Base-by-base conservation (phyloP, 2,113 vertebrate genomes). In the Callocephalon fimbriatum region DNA sequence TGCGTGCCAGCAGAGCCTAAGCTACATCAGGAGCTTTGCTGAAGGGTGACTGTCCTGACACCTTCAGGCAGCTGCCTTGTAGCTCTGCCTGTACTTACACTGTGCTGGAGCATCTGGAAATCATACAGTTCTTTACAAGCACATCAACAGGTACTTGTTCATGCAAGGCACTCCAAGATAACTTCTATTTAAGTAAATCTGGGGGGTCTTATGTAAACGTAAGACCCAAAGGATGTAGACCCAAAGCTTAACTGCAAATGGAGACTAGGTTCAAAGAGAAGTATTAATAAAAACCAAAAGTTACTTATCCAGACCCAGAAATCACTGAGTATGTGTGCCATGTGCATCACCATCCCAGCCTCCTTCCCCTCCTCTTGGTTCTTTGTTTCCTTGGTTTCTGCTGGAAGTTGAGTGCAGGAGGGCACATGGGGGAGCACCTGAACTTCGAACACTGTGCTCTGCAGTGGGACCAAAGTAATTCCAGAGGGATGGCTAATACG, bases 281-380 rank as follows among this genome's bases (percentile, higher is more conserved):
- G 8, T 62, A 40, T 42, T 90, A 9, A 68, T 59, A 72, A 44
- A 54, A 67, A 74, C 14, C 32, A 40, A 0, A 68, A 37, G 15
- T 58, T 78, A 42, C 12, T 37, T 53, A 29, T 7, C 29, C 45
- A 58, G 44, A 82, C 22, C 27, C 15, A 56, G 50, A 74, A 48
- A n/a, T 91, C 54, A 8, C 32, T 13, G 20, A n/a, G 17, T 53
- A 10, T 12, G 9, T 25, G 21, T 53, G 63, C 35, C 14, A 8
- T 0, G 4, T 25, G 21, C 0, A 0, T 86, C 40, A 44, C 61
- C 29, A 53, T 42, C 8, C 53, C n/a, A 51, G 59, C 31, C 42
- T 73, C 19, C 19, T 78, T 38, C 53, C 10, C 5, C 1, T 84
- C 15, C 32, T 65, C 40, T 45, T 58, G 8, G 7, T 79, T 85